These are phyloP conservation scores for Empidonax traillii DNA, from an alignment of 2,113 vertebrate species.

Conservation along the genomic window DNA sequence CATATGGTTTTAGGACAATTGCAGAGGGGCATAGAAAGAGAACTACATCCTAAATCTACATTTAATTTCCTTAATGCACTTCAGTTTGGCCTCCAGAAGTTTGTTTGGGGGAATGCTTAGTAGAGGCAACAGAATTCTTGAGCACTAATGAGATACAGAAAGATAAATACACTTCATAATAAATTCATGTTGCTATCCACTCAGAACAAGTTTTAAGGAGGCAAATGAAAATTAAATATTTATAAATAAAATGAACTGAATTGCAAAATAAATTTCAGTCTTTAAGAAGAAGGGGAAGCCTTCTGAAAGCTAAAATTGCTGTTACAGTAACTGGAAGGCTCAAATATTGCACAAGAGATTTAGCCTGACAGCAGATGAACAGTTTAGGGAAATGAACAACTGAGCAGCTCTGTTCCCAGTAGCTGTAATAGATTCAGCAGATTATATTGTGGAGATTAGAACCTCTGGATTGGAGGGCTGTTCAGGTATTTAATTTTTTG, in stretches of 20 bases:
- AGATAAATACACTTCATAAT: slow-evolving; percentile 63
- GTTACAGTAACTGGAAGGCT: slow-evolving; percentile 59
- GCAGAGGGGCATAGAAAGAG: neutral
- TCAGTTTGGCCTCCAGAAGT: neutral
- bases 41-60: neutral
- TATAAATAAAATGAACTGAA: slow-evolving; percentile 56
- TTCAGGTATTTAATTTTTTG: neutral
- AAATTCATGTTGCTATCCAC: slow-evolving; percentile 60
- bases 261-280: slow-evolving; percentile 47
- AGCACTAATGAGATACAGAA: slow-evolving; percentile 15
- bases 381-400: slow-evolving; percentile 33
- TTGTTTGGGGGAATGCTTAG: slow-evolving; percentile 35
- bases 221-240: slow-evolving; percentile 66
- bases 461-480: neutral
- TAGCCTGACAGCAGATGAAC: slow-evolving; percentile 25
- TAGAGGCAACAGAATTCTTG: slow-evolving; percentile 28
- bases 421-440: neutral
- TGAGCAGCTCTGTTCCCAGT: neutral
- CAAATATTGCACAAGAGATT: slow-evolving; percentile 59
- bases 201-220: slow-evolving; percentile 40
- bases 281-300: slow-evolving; percentile 55
- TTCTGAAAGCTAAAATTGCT: slow-evolving; percentile 56
- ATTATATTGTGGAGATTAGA: neutral
- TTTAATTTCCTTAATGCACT: neutral
- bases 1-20: neutral